Percentiles rank a stretch among this genome's conserved stretches.
Conservation (phyloP, 2,113 vertebrate genomes). For the Galeopterus variegatus region DNA sequence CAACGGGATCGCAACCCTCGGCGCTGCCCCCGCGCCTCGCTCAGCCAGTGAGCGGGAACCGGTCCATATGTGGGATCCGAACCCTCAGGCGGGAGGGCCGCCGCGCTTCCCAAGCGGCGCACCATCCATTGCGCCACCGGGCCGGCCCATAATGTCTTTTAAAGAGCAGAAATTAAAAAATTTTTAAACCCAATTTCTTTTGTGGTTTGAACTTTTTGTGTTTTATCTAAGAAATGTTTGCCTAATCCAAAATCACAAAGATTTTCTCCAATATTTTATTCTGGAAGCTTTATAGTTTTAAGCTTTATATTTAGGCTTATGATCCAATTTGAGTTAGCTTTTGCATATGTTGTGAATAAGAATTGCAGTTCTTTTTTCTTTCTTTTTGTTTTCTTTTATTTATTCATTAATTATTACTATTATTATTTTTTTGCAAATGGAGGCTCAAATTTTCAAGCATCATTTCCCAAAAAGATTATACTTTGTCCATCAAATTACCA, state of each 20-base stretch:
- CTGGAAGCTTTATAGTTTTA: neutral
- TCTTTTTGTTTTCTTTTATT: neutral
- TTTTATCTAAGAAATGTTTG: neutral
- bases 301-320: neutral
- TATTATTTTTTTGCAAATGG: neutral
- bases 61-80: too few species aligned
- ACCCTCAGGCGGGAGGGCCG: too few species aligned
- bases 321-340: neutral
- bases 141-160: neutral
- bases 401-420: too few species aligned
- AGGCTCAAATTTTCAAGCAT: neutral
- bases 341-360: neutral
- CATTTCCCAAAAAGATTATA: neutral
- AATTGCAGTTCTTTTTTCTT: neutral
- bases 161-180: neutral
- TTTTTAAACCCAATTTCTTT: neutral
- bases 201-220: neutral
- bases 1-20: too few species aligned
- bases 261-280: neutral
- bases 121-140: too few species aligned
- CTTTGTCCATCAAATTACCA: neutral
- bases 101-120: too few species aligned
- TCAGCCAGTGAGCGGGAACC: too few species aligned
- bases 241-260: neutral
- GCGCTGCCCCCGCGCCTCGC: too few species aligned